Conservation (phyloP, 2,113 vertebrate genomes). For the Promerops cafer region DNA sequence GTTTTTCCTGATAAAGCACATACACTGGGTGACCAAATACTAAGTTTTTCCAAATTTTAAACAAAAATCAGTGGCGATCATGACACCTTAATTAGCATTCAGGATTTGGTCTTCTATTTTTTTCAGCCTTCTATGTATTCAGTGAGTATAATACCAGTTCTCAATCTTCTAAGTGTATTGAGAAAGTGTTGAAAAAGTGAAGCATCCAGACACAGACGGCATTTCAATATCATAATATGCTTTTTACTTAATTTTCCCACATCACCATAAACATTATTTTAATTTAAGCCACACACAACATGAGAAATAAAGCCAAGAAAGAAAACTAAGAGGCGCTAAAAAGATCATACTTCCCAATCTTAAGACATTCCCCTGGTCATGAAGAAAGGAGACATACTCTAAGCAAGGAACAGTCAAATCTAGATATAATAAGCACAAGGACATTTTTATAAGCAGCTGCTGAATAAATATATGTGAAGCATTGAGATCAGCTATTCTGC, state of each 20-base stretch:
- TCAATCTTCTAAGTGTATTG: not conserved
- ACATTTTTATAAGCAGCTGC: not conserved
- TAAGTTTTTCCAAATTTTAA: not conserved
- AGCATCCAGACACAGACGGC: not conserved
- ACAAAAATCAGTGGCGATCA: not conserved
- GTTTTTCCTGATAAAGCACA: not conserved
- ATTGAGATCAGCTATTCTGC: not conserved
- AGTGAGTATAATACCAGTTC: not conserved
- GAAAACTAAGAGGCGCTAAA: not conserved
- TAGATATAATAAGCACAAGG: not conserved
- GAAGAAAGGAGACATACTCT: not conserved
- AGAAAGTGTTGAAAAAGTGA: not conserved
- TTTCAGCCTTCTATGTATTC: not conserved
- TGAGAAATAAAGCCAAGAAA: not conserved
- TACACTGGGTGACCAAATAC: not conserved
- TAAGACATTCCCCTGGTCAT: not conserved
- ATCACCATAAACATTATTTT: not conserved
- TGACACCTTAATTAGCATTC: not conserved
- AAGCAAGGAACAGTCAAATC: not conserved
- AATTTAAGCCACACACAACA: not conserved
- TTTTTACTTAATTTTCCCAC: not conserved
- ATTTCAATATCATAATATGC: not conserved
- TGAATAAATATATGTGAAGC: not conserved
- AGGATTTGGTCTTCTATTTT: not conserved
- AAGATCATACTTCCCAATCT: not conserved